Percentiles rank a stretch among this genome's conserved stretches.
Conservation (phyloP, 2,888 invertebrate species). For the Ypsolopha scabrella region DNA sequence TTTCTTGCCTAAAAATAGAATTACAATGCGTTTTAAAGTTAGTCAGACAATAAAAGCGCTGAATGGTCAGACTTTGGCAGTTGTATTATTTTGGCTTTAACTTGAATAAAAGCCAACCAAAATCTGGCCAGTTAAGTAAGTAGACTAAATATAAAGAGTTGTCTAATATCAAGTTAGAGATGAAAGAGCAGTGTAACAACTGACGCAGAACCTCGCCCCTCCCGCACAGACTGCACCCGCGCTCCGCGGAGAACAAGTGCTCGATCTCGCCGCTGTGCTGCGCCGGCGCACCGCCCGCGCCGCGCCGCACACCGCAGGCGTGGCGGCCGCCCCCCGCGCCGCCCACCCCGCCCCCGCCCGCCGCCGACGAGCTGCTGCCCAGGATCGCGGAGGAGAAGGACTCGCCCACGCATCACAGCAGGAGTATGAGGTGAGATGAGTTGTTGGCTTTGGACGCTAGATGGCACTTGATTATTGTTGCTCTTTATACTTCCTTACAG, state of each 20-base stretch:
- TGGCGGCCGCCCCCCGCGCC: slow-evolving; percentile 42
- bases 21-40: no score
- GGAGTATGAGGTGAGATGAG: slow-evolving; percentile 13
- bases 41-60: no score
- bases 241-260: slow-evolving; percentile 87
- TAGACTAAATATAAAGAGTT: no score
- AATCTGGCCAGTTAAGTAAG: no score
- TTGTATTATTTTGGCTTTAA: no score
- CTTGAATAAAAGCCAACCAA: no score
- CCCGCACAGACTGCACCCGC: slow-evolving; percentile 79
- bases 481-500: no score
- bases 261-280: slow-evolving; percentile 87
- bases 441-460: not conserved
- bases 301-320: slow-evolving; percentile 27
- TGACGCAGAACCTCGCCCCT: no score
- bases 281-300: slow-evolving; percentile 54
- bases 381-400: slow-evolving; percentile 91
- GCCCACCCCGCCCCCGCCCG: slow-evolving; percentile 44
- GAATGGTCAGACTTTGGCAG: no score
- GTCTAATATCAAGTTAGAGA: no score
- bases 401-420: slow-evolving; percentile 75
- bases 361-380: slow-evolving; percentile 72
- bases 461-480: not conserved
- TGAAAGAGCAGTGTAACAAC: no score
- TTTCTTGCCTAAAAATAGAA: no score